Percentiles rank a stretch among this genome's conserved stretches.
phyloP scores from a whole-genome alignment of 53 echinoderm and acorn worm genomes.

The Mesocentrotus franciscanus region DNA sequence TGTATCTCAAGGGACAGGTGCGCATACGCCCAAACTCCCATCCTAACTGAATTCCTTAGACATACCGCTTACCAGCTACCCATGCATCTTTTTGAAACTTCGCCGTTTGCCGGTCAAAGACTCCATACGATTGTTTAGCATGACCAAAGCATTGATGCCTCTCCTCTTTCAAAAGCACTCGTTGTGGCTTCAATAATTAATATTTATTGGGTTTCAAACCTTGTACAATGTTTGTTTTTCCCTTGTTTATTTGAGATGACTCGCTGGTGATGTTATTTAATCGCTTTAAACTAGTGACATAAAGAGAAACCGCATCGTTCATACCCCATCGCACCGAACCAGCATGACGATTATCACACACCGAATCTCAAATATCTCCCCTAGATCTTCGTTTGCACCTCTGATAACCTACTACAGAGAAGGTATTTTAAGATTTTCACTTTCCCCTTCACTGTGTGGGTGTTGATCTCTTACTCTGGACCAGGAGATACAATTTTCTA shows the following conservation, averaged over 20 bases:
- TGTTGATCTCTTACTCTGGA: constrained; percentile 36
- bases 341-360: constrained; percentile 28
- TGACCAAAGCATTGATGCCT: not conserved
- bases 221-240: not conserved
- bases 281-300: not conserved
- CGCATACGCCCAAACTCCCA: constrained; percentile 11
- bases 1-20: constrained; percentile 29
- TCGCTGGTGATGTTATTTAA: not conserved
- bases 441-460: not conserved
- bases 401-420: not conserved
- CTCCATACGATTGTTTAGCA: not conserved
- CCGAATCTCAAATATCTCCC: constrained; percentile 15
- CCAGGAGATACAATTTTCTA: not conserved
- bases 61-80: constrained; percentile 19
- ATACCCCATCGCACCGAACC: not conserved
- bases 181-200: not conserved
- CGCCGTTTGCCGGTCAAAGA: not conserved
- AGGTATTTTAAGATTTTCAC: constrained; percentile 31
- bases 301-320: constrained; percentile 22
- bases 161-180: not conserved
- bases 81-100: not conserved
- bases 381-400: constrained; percentile 25
- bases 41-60: not conserved
- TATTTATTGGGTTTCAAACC: not conserved
- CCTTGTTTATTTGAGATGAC: not conserved